These are phyloP conservation scores for Noctilio leporinus DNA, from an alignment of 2,113 vertebrate genomes.

Conservation along the genomic window DNA sequence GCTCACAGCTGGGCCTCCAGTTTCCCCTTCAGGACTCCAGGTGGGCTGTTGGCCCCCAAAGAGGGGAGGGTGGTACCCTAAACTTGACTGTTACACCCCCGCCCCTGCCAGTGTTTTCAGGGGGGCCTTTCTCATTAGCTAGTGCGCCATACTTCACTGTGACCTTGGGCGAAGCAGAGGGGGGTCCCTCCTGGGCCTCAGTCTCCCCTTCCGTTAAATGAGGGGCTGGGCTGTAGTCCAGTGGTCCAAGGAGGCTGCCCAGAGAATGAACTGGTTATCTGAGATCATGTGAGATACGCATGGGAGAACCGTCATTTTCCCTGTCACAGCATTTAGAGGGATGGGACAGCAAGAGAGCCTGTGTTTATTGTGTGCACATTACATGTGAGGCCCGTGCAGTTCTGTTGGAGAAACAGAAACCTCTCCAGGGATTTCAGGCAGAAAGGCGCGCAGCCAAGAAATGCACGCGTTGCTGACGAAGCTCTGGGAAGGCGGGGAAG, in stretches of 20 bases:
- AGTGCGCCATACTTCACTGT: fast-evolving
- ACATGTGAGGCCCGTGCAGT: fast-evolving
- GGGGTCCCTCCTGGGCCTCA: not conserved
- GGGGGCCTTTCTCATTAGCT: fast-evolving
- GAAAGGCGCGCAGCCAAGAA: not conserved
- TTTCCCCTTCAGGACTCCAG: not conserved
- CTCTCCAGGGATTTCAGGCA: not conserved
- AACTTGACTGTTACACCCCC: fast-evolving
- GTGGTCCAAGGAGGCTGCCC: not conserved
- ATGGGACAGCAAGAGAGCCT: not conserved
- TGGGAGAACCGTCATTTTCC: not conserved
- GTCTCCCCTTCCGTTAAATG: not conserved
- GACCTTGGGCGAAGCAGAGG: not conserved
- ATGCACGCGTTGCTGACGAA: not conserved
- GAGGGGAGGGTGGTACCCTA: fast-evolving
- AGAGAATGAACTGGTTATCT: fast-evolving
- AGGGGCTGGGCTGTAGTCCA: not conserved
- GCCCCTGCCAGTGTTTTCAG: not conserved
- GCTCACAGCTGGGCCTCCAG: not conserved
- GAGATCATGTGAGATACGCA: not conserved
- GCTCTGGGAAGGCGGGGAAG: not conserved
- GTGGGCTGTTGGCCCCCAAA: not conserved
- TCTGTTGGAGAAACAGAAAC: not conserved
- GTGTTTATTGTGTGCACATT: too few relatives aligned
- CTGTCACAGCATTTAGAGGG: not conserved